These are phyloP conservation scores for Tholera decimalis DNA, from an alignment of 2,888 invertebrate genomes.

Conservation along the genomic window DNA sequence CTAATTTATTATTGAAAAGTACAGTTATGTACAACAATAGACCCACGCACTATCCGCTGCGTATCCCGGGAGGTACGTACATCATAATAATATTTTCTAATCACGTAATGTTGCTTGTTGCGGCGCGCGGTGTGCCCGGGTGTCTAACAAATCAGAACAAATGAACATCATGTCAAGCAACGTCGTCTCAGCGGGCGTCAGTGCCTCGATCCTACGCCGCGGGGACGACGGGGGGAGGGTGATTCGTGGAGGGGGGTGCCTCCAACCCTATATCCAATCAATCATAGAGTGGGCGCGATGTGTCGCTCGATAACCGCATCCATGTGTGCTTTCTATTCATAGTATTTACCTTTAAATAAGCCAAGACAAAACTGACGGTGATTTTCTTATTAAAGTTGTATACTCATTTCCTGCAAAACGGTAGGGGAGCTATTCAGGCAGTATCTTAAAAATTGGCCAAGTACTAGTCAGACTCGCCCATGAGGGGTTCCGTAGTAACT, in stretches of 20 bases:
- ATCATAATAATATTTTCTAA: constrained; percentile 74
- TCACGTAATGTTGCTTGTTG: constrained; percentile 75
- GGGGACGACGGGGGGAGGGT: constrained; percentile 40
- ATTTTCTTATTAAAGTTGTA: not conserved
- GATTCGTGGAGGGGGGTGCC: constrained; percentile 42
- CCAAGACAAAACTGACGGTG: constrained; percentile 32
- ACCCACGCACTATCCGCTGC: constrained; percentile 31
- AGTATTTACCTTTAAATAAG: constrained; percentile 61
- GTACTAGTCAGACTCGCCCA: too few species aligned
- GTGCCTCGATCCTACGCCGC: constrained; percentile 58
- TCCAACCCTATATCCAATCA: constrained; percentile 76
- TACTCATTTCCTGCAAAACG: not conserved
- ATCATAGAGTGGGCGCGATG: constrained; percentile 77
- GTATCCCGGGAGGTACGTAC: constrained; percentile 60
- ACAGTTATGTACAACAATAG: constrained; percentile 10
- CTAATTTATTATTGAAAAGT: not conserved
- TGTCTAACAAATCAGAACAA: constrained; percentile 86
- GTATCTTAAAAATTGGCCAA: too few species aligned
- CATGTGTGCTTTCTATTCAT: constrained; percentile 64
- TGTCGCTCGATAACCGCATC: constrained; percentile 69
- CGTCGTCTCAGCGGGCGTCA: constrained; percentile 79
- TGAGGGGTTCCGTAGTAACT: too few species aligned
- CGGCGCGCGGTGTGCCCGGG: constrained; percentile 68
- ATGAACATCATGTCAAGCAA: constrained; percentile 82
- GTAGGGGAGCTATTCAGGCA: too few species aligned